phyloP scores from a whole-genome alignment of 2,888 invertebrate species.

The Trissonchulus latispiculum region DNA sequence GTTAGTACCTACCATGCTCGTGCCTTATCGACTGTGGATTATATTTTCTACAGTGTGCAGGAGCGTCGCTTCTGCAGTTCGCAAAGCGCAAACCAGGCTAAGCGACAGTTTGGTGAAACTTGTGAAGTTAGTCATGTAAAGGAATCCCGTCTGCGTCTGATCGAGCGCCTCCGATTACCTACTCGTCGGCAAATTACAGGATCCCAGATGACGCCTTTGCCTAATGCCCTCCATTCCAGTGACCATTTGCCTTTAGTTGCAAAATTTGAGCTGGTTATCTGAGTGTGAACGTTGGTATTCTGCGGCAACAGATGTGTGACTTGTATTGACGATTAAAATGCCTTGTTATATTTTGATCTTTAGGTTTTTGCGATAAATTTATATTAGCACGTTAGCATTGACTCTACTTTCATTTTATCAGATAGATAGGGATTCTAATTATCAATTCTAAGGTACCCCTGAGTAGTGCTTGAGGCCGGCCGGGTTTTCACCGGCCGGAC shows the following conservation, averaged over 20 bases:
- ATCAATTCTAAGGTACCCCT: too few species aligned
- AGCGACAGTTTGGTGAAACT: not conserved
- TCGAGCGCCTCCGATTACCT: constrained; percentile 60
- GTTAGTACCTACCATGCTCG: constrained; percentile 65
- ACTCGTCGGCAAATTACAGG: constrained; percentile 54
- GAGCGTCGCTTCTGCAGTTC: not conserved
- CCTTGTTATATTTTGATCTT: too few species aligned
- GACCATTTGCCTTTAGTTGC: constrained; percentile 75
- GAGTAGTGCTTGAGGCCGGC: too few species aligned
- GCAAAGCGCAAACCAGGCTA: not conserved
- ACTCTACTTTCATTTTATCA: too few species aligned
- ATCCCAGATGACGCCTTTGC: constrained; percentile 50
- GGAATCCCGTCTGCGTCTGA: constrained; percentile 53
- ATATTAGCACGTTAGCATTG: too few species aligned
- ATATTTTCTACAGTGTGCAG: constrained; percentile 62
- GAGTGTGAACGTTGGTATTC: too few species aligned
- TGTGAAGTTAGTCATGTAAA: not conserved
- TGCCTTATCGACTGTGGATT: constrained; percentile 71
- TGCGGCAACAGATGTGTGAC: too few species aligned
- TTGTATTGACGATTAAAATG: too few species aligned
- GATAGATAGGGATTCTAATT: too few species aligned
- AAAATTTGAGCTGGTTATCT: constrained; percentile 59
- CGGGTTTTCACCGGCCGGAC: too few species aligned
- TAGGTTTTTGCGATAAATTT: too few species aligned
- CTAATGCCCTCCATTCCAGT: constrained; percentile 64